Evolutionary conservation across 2,797 vertebrate genomes (phyloP).

Genomic region (Hirundo rustica): DNA sequence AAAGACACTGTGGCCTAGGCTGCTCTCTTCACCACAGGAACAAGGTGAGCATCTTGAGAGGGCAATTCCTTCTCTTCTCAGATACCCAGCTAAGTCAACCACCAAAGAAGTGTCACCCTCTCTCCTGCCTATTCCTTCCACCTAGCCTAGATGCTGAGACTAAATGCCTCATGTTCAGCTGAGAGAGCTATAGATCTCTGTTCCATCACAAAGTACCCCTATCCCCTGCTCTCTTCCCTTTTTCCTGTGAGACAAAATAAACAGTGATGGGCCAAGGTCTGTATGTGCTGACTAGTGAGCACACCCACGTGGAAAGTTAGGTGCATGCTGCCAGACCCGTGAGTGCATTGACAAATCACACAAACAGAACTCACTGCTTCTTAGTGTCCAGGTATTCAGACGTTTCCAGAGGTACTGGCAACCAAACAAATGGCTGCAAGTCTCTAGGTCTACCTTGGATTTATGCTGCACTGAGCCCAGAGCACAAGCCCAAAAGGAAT

Average conservation of each 20-base stretch:
- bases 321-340: not conserved
- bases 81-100: not conserved
- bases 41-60: not conserved
- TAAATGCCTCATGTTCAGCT: not conserved
- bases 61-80: not conserved
- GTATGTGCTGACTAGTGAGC: not conserved
- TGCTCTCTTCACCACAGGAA: not conserved
- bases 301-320: accelerated
- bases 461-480: not conserved
- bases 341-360: not conserved
- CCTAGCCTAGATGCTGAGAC: not conserved
- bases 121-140: not conserved
- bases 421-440: not conserved
- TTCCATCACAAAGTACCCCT: not conserved
- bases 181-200: not conserved
- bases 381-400: accelerated
- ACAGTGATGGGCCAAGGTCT: accelerated
- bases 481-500: not conserved
- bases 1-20: not conserved
- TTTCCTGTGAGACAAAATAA: not conserved
- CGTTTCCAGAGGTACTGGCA: not conserved
- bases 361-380: not conserved
- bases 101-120: not conserved
- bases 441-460: not conserved
- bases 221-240: not conserved